A percentile compares a stretch with the other conserved stretches of the same genome.
Conservation (phyloP, 2,888 invertebrate genomes). For the Tinea semifulvella region DNA sequence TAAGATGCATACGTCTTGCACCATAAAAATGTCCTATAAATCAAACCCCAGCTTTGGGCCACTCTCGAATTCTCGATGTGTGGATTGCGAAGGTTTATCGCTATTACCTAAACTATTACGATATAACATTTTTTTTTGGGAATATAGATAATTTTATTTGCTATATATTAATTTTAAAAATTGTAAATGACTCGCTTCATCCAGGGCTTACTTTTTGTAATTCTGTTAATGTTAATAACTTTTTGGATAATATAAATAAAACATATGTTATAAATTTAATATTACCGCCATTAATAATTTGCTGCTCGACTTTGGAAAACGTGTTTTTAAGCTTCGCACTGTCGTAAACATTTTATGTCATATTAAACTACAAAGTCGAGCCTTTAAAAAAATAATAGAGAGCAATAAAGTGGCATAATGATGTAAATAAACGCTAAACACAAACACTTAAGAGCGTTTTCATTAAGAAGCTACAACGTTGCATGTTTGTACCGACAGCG, state of each 20-base stretch:
- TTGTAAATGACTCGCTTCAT: too few species aligned
- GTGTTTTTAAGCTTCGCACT: too few species aligned
- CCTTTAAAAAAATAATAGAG: conserved; percentile 13
- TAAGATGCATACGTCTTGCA: conserved; percentile 53
- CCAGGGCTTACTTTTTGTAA: too few species aligned
- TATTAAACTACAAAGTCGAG: conserved; percentile 12
- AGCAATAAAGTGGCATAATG: conserved; percentile 17
- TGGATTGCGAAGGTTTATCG: conserved; percentile 45
- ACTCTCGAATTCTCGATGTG: conserved; percentile 41
- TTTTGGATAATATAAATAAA: too few species aligned
- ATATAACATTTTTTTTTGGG: too few species aligned
- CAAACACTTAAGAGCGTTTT: conserved; percentile 55
- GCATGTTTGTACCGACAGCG: conserved; percentile 50
- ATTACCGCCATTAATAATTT: too few species aligned
- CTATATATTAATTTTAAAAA: too few species aligned
- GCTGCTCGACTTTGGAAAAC: too few species aligned
- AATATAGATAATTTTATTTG: too few species aligned
- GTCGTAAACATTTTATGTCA: conserved; percentile 4
- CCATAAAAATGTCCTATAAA: conserved; percentile 58
- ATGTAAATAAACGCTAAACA: conserved; percentile 58
- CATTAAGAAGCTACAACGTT: conserved; percentile 56
- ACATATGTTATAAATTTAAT: too few species aligned
- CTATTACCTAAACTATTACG: too few species aligned
- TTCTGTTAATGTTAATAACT: too few species aligned
- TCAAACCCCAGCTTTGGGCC: conserved; percentile 32